phyloP scores from a whole-genome alignment of 2,113 vertebrate genomes.

The Campylorhamphus procurvoides region DNA sequence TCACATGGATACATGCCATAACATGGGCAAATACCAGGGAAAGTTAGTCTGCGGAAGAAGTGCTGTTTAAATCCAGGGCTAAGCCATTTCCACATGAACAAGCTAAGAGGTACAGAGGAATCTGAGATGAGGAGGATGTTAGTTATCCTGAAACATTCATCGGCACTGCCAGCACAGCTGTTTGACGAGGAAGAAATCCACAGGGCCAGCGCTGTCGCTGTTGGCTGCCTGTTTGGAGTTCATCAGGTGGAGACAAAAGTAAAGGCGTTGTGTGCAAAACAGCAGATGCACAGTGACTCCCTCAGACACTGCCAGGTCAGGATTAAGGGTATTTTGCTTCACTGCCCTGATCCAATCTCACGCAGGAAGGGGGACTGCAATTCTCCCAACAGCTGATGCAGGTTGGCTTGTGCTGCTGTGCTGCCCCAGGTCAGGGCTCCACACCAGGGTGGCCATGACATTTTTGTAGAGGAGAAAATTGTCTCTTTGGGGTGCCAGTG shows the following conservation, averaged over 20 bases:
- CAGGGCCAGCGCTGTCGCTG: not conserved
- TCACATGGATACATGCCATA: not conserved
- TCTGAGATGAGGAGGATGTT: constrained; percentile 12
- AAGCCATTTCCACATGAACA: constrained; percentile 40
- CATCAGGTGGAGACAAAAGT: not conserved
- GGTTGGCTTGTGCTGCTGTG: accelerated
- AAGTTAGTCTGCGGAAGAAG: not conserved
- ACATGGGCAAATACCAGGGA: not conserved
- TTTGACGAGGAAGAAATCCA: not conserved
- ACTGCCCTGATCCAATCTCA: not conserved
- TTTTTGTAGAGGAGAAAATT: not conserved
- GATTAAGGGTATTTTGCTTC: not conserved
- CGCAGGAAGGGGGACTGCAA: not conserved
- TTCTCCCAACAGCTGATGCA: not conserved
- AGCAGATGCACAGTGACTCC: not conserved
- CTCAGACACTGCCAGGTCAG: not conserved
- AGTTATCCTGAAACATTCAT: constrained; percentile 66
- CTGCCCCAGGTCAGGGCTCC: not conserved
- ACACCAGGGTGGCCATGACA: accelerated
- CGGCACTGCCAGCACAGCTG: constrained; percentile 22
- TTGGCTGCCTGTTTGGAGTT: not conserved
- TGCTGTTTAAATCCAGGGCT: not conserved
- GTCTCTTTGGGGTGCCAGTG: not conserved
- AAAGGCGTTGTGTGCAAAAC: not conserved
- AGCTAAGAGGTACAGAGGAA: constrained; percentile 30